These are phyloP conservation scores for Eristalis tenax DNA, from an alignment of 2,888 invertebrate species.

Conservation along the genomic window DNA sequence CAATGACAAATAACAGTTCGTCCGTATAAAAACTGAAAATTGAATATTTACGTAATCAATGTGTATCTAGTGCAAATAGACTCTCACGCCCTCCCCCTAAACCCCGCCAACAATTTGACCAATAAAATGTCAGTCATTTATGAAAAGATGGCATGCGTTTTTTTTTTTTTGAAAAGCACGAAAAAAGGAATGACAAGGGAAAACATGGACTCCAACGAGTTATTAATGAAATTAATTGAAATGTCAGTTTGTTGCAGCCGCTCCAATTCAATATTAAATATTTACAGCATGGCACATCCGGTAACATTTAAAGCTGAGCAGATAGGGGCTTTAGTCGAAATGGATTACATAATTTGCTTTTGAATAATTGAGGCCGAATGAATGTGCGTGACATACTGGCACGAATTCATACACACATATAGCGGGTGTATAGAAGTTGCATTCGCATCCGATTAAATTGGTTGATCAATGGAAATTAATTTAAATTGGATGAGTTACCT, in stretches of 20 bases:
- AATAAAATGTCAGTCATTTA: neutral
- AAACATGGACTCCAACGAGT: neutral
- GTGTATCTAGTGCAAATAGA: neutral
- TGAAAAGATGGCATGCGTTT: slow-evolving; percentile 17
- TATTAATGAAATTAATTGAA: slow-evolving; percentile 53
- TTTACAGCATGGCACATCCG: slow-evolving; percentile 25
- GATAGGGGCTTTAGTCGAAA: neutral
- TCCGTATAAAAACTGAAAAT: neutral
- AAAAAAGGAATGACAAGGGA: neutral
- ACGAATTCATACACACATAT: neutral
- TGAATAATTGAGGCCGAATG: slow-evolving; percentile 11
- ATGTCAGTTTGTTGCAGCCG: slow-evolving; percentile 26
- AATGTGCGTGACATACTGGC: too few relatives aligned
- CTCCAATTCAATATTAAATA: slow-evolving; percentile 24
- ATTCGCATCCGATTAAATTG: slow-evolving; percentile 6
- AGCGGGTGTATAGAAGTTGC: neutral
- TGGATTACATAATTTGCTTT: neutral
- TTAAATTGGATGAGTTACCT: slow-evolving; percentile 15
- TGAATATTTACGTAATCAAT: neutral
- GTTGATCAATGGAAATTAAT: slow-evolving; percentile 14
- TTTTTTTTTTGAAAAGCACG: neutral
- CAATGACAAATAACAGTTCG: slow-evolving; percentile 38
- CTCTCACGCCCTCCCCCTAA: neutral
- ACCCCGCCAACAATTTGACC: neutral
- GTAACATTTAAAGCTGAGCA: slow-evolving; percentile 30